phyloP scores from a whole-genome alignment of 2,113 vertebrate species.

The Thunnus maccoyii region DNA sequence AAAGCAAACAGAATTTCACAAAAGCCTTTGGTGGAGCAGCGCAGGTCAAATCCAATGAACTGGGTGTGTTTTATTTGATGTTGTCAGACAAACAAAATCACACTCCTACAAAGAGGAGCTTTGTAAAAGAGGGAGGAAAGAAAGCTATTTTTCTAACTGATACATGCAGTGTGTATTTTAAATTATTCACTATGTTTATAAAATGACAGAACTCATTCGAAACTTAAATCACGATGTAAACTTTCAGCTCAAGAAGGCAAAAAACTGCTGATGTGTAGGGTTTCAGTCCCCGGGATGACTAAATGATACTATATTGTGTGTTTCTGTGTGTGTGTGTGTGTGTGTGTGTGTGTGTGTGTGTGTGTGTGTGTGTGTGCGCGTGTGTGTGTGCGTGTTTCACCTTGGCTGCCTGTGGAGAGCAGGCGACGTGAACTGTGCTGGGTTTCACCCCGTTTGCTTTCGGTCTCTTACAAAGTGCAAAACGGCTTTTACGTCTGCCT shows the following conservation, averaged over 20 bases:
- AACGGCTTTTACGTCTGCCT: conserved; percentile 97
- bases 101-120: neutral
- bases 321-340: neutral
- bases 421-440: conserved; percentile 97
- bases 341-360: conserved; percentile 15
- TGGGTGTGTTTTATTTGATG: conserved; percentile 40
- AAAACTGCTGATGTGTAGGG: conserved; percentile 9
- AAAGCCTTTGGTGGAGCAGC: conserved; percentile 34
- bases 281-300: conserved; percentile 4
- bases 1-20: conserved; percentile 43
- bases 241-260: neutral
- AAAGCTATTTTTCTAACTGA: neutral
- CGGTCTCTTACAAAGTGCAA: conserved; percentile 95
- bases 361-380: neutral
- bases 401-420: conserved; percentile 99
- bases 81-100: conserved; percentile 31
- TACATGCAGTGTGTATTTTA: neutral
- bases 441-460: conserved; percentile 99
- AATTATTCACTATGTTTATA: neutral
- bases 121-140: neutral
- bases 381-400: conserved; percentile 79
- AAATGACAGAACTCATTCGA: neutral
- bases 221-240: neutral
- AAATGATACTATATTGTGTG: neutral
- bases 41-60: conserved; percentile 21